Evolutionary conservation across 2,797 vertebrate species (phyloP), one percentile per base, ranked within the genome.

Genomic region (Fistularia tabacaria): DNA sequence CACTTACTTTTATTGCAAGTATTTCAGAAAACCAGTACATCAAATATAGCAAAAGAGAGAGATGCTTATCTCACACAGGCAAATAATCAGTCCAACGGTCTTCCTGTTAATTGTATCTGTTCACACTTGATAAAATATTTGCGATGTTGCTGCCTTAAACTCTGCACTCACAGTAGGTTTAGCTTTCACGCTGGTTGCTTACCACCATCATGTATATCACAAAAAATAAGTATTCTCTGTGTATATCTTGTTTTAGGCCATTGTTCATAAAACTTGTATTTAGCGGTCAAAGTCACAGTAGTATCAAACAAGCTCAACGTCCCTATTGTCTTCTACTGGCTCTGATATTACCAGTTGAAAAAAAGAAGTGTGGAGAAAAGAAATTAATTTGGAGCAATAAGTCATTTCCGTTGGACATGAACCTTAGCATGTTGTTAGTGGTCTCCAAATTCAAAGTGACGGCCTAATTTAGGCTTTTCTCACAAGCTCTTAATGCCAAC

Each of bases 401-500:
- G 76, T 59, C 59, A 63, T 57, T 63, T 56, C 59, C 44, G 36
- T 55, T 67, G 61, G 61, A 70, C 61, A 72, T 66, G 59, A 78
- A 77, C 70, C 62, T 57, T 36, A 57, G n/a, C 46, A 45, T 41
- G 45, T 14, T 66, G 50, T 37, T 53, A 67, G 65, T 82, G 72
- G 75, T 85, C 25, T 25, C 25, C 76, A 73, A 73, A 73, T 54
- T 69, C 59, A 76, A 71, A 70, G 68, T 72, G 77, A 82, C 62
- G 84, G 77, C 86, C 86, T 89, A 89, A 88, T 88, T 90, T 87
- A 86, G 87, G 80, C 85, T 82, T 88, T 76, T 87, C 75, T 82
- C 83, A 77, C 69, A 86, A 57, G 56, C 53, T 74, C 60, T 45
- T 25, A 54, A 77, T 71, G 73, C 76, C 64, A 85, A 85, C 82